These are phyloP conservation scores for Myathropa florea DNA, from an alignment of 2,888 invertebrate species.

Conservation along the genomic window DNA sequence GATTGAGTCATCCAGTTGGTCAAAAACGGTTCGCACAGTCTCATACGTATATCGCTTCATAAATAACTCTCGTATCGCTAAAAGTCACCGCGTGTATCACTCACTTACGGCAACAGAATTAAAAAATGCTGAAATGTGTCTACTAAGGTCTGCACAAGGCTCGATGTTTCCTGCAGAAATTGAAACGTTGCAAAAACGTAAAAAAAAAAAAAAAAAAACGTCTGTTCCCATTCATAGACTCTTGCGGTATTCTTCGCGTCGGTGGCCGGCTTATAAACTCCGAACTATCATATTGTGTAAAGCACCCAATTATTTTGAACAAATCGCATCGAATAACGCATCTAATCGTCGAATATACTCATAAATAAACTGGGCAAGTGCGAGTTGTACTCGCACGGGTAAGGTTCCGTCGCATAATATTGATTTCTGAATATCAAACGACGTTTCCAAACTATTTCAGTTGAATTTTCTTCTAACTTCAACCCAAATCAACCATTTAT, in stretches of 20 bases:
- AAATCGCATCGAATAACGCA: neutral
- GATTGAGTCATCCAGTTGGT: neutral
- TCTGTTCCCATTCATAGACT: neutral
- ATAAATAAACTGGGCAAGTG: too few species aligned
- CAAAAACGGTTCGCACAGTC: neutral
- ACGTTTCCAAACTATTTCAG: too few species aligned
- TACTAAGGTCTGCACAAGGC: neutral
- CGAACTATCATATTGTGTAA: neutral
- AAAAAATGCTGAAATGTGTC: neutral
- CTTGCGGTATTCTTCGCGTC: neutral
- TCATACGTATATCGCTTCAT: neutral
- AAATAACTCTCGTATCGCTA: neutral
- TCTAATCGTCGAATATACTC: too few species aligned
- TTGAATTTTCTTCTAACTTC: too few species aligned
- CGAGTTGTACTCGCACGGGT: too few species aligned
- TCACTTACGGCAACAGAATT: neutral
- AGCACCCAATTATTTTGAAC: neutral
- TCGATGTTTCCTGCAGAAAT: neutral
- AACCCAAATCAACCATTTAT: too few species aligned
- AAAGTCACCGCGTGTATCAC: neutral
- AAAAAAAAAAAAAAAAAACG: neutral
- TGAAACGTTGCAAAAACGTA: neutral
- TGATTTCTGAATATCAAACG: too few species aligned
- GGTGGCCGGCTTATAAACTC: neutral
- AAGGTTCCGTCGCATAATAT: too few species aligned